Evolutionary conservation across 2,888 invertebrate genomes (phyloP).

Genomic region (Hirtodrosophila alboralis): DNA sequence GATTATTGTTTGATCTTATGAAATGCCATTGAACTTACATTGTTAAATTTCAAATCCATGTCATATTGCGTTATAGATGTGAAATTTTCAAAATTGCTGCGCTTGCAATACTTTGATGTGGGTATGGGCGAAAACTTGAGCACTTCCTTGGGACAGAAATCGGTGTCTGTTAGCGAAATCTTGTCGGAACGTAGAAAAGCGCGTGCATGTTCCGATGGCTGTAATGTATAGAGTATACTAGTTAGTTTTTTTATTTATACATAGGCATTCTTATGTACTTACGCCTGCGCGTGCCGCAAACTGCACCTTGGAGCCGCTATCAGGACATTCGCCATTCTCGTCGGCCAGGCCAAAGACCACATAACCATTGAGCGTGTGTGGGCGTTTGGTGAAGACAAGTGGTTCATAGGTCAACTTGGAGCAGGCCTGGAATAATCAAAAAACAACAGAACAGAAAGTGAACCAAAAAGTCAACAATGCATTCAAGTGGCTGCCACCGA

Average conservation of each 20-base stretch:
- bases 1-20: not conserved
- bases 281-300: conserved; percentile 82
- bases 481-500: conserved; percentile 30
- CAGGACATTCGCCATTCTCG: conserved; percentile 76
- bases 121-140: conserved; percentile 84
- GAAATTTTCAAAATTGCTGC: conserved; percentile 83
- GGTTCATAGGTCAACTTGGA: conserved; percentile 82
- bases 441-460: conserved; percentile 12
- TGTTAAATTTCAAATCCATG: conserved; percentile 81
- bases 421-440: conserved; percentile 75
- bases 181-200: conserved; percentile 81
- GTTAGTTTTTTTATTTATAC: not conserved
- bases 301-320: conserved; percentile 75
- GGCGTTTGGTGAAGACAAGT: conserved; percentile 83
- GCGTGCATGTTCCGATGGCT: conserved; percentile 83
- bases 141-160: conserved; percentile 83
- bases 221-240: not conserved
- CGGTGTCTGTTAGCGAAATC: conserved; percentile 80
- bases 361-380: conserved; percentile 81
- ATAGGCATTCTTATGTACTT: conserved; percentile 47
- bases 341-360: conserved; percentile 80
- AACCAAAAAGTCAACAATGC: conserved; percentile 27
- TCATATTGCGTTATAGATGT: conserved; percentile 83
- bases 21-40: conserved; percentile 70
- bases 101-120: conserved; percentile 83